Evolutionary conservation across 1,140 invertebrate genomes (phyloP).

Genomic region (Polypedilum pembai): DNA sequence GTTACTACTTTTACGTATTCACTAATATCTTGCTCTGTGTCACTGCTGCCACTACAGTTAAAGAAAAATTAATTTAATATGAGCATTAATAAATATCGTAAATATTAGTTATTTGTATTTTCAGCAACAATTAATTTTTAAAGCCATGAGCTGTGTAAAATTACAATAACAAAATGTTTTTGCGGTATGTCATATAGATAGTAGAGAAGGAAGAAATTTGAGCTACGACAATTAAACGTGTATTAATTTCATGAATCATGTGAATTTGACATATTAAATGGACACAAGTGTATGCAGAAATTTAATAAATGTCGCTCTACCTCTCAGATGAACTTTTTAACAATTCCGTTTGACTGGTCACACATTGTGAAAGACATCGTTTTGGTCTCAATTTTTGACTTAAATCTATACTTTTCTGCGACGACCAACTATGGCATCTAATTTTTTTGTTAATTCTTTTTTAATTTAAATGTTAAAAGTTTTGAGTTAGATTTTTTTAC

Average conservation of each 20-base stretch:
- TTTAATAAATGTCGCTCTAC: not conserved
- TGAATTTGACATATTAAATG: no score
- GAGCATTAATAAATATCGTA: no score
- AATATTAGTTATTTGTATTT: no score
- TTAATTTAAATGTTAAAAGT: not conserved
- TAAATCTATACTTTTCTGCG: conserved; percentile 42
- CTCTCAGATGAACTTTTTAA: conserved; percentile 32
- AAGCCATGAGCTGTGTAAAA: no score
- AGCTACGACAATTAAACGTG: no score
- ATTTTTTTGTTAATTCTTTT: conserved; percentile 31
- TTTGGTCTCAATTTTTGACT: conserved; percentile 36
- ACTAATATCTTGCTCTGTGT: conserved; percentile 53
- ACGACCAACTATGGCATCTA: conserved; percentile 54
- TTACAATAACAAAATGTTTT: no score
- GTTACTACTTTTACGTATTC: conserved; percentile 68
- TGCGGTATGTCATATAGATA: no score
- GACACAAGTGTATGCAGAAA: no score
- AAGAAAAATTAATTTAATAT: not conserved
- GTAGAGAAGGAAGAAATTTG: no score
- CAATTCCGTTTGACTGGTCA: conserved; percentile 60
- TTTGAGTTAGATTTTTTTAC: not conserved
- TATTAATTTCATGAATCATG: no score
- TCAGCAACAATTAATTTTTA: no score
- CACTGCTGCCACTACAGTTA: conserved; percentile 18
- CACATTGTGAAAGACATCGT: conserved; percentile 51